A percentile compares a stretch with the other conserved stretches of the same genome.
phyloP scores from a whole-genome alignment of 2,113 vertebrate species.

The Ceuthmochares aereus region DNA sequence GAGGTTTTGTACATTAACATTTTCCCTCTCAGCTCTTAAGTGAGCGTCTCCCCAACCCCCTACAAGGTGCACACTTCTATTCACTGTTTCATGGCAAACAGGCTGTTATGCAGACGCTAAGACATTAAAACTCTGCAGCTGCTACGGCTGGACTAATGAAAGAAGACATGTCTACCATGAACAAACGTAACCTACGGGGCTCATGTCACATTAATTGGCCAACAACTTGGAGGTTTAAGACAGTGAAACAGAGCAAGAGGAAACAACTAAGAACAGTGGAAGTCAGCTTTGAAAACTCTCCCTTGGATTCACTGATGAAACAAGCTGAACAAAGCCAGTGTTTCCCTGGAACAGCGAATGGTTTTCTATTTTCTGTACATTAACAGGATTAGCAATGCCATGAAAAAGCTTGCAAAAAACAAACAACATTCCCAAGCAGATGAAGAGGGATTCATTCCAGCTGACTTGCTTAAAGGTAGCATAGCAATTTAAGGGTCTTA shows the following conservation, averaged over 20 bases:
- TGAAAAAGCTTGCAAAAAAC: background rate
- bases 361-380: background rate
- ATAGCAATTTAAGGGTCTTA: background rate
- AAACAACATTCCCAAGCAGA: background rate
- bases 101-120: background rate
- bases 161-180: constrained; percentile 16
- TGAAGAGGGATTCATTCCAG: background rate
- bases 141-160: constrained; percentile 17
- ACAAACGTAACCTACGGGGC: constrained; percentile 28
- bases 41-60: background rate
- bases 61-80: accelerated
- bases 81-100: background rate
- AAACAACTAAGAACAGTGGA: constrained; percentile 14
- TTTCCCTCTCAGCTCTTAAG: background rate
- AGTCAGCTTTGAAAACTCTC: constrained; percentile 1
- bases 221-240: constrained; percentile 21
- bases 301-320: background rate
- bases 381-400: background rate
- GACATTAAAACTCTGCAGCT: constrained; percentile 1
- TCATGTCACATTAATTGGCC: constrained; percentile 40
- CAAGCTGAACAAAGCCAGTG: background rate
- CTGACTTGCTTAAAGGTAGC: background rate
- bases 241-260: constrained; percentile 31
- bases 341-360: background rate
- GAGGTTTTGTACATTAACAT: background rate